Evolutionary conservation across 2,797 vertebrate genomes (phyloP), one percentile per base, ranked within the genome.

Genomic region (Helarctos malayanus): DNA sequence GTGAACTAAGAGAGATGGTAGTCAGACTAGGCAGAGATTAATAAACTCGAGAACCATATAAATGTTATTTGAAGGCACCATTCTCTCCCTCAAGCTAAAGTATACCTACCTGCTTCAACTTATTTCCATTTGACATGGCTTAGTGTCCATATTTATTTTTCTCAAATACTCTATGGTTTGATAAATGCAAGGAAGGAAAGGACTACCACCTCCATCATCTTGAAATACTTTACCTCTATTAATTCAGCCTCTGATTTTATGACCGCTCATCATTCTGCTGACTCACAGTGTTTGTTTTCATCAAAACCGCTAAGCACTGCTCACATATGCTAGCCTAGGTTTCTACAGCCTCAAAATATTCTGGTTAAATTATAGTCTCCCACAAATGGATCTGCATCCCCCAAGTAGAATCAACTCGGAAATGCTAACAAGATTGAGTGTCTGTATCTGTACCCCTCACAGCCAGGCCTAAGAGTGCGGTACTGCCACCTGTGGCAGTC

Each of bases 171-270:
- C 18, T 47, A 16, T 79, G 45, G 41, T 73, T 96, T 96, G 41
- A 95, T 49, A 82, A 90, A 96, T 61, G 13, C 57, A 71, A 96
- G 38, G 61, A 90, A 95, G 56, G 12, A 82, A 95, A 92, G 29
- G 18, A 90, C 27, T 35, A 91, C 41, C 10, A 80, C 6, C 4
- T 49, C n/a, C 49, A 65, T 91, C 73, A 75, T 41, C 68, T 95
- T 88, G 8, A 94, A 89, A 91, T 89, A 93, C 25, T 76, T 65
- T 47, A 73, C 32, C 47, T 95, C 61, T 89, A 83, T 75, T 89
- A 91, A 93, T 79, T 89, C 45, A 54, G 45, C 29, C 38, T 89
- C 54, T 69, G 49, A 89, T 83, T 96, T 92, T 95, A 96, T 56
- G 18, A 68, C 29, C 35, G 15, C 10, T 83, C 21, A 83, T 78